Evolutionary conservation across 2,797 vertebrate genomes (phyloP), one percentile per base, ranked within the genome.

Genomic region (Dallia pectoralis): DNA sequence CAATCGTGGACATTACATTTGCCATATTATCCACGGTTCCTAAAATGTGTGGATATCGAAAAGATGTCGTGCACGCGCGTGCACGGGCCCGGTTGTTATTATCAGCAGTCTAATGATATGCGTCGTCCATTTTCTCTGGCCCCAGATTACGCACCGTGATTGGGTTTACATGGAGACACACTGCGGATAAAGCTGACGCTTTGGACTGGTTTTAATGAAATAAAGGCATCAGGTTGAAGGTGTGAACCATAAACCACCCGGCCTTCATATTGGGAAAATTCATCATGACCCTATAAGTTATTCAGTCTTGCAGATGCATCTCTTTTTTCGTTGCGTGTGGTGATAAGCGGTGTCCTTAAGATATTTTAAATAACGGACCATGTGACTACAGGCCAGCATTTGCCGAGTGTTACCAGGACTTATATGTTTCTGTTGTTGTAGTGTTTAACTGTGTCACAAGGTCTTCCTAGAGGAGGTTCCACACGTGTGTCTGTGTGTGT

Each of bases 71-170:
- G n/a, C n/a, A n/a, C 79, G 78, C 77, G 81, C 74, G 59, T 86
- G 85, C 87, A 87, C 84, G 87, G 77, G 81, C 85, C 86, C 87
- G 80, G 87, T 89, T 91, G 86, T 90, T 92, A 92, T 91, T 91
- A 88, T 85, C 80, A 81, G 77, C 88, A 86, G 76, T 92, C 90
- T 92, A 93, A 93, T 93, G n/a, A n/a, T 93, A 94, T 93, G 90
- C 89, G 89, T 88, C 93, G 92, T 91, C 92, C 93, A 94, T 94
- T 94, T 94, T 94, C 92, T 93, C 79, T 90, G 91, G 89, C 91
- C 91, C 86, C 89, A 93, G 86, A 92, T 92, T 88, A 84, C 81
- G 82, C 69, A 69, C 59, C 77, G 88, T 93, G 93, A 92, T 93
- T 90, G 90, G 87, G 86, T 85, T 89, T 83, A 82, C 86, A 80